These are phyloP conservation scores for Saimiri boliviensis DNA, from an alignment of 2,113 vertebrate species.

Conservation along the genomic window DNA sequence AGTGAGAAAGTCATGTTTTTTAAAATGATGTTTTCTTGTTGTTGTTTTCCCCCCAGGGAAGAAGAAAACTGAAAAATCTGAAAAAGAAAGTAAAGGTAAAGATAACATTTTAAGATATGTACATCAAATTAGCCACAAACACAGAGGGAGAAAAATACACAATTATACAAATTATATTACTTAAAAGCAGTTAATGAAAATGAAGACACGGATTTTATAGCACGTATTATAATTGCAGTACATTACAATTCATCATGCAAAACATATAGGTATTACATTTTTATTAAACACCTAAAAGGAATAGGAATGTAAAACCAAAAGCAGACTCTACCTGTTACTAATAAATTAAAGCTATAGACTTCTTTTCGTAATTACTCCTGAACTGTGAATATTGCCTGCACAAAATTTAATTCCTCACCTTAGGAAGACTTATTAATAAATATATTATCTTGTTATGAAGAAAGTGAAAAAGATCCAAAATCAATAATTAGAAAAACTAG, in stretches of 20 bases:
- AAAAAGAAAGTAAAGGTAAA: slow-evolving; percentile 83
- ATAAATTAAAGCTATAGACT: background rate
- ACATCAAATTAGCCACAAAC: background rate
- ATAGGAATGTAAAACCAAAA: background rate
- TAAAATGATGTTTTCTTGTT: background rate
- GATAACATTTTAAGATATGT: background rate
- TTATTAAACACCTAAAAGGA: background rate
- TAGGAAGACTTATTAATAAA: background rate
- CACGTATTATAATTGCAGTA: background rate
- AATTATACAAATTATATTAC: background rate
- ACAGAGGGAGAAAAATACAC: background rate
- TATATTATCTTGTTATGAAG: background rate
- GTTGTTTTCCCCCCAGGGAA: slow-evolving; percentile 59
- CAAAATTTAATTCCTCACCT: background rate
- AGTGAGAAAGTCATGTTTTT: background rate
- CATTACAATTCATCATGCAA: background rate
- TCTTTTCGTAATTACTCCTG: background rate
- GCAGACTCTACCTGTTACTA: background rate
- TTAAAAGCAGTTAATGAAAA: background rate
- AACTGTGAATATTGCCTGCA: background rate
- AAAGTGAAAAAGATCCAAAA: too few relatives aligned
- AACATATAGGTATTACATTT: background rate
- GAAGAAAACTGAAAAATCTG: slow-evolving; percentile 75
- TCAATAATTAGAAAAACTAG: too few relatives aligned
- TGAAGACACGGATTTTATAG: background rate